phyloP scores from a whole-genome alignment of 1,140 invertebrate genomes.

The Aphis craccivora region DNA sequence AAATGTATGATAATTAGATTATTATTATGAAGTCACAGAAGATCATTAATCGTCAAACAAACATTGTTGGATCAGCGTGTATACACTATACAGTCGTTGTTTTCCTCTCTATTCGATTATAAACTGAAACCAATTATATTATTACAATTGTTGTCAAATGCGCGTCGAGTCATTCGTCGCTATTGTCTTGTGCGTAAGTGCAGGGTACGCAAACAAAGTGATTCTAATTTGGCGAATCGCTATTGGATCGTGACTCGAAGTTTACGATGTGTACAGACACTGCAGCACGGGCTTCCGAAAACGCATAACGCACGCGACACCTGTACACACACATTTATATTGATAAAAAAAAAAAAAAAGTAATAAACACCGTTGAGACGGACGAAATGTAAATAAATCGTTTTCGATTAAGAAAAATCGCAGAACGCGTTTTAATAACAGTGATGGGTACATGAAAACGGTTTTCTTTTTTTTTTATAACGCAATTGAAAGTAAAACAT shows the following conservation, averaged over 20 bases:
- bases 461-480: background rate
- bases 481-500: conserved; percentile 7
- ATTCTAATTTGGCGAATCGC: background rate
- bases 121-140: background rate
- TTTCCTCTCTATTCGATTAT: background rate
- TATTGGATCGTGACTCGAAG: background rate
- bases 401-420: background rate
- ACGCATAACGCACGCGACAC: background rate
- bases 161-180: background rate
- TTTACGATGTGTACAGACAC: background rate
- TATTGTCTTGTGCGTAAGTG: background rate
- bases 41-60: background rate
- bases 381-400: background rate
- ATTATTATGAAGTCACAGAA: background rate
- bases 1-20: background rate
- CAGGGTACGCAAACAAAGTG: background rate
- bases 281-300: background rate
- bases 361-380: background rate
- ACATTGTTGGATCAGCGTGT: background rate
- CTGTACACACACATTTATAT: background rate
- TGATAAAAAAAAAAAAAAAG: background rate
- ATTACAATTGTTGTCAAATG: background rate
- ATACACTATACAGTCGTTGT: background rate
- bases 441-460: background rate
- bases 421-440: background rate